phyloP scores from a whole-genome alignment of 2,888 invertebrate genomes.

The Nemapogon koenigi region DNA sequence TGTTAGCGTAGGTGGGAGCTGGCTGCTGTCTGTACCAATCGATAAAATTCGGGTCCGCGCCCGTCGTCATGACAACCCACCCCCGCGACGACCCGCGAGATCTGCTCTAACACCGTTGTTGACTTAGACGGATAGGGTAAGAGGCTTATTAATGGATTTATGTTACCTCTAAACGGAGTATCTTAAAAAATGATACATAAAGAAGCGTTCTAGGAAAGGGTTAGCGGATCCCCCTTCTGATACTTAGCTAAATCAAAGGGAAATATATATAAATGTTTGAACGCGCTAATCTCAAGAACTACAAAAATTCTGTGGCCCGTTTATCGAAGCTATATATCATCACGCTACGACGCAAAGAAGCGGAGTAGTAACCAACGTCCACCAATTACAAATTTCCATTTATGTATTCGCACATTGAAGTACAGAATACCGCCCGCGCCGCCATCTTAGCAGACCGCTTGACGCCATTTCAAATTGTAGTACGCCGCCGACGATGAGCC shows the following conservation, averaged over 20 bases:
- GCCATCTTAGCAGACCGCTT: conserved; percentile 61
- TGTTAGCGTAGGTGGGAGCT: conserved; percentile 40
- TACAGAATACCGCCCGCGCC: too few relatives aligned
- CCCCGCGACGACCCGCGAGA: conserved; percentile 30
- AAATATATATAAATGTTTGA: too few relatives aligned
- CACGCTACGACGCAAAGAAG: too few relatives aligned
- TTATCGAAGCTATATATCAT: too few relatives aligned
- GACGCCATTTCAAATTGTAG: conserved; percentile 55
- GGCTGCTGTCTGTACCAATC: conserved; percentile 63
- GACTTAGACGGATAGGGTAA: conserved; percentile 65
- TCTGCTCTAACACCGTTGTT: conserved; percentile 58
- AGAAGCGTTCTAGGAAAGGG: too few relatives aligned
- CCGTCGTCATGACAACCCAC: conserved; percentile 49
- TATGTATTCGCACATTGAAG: too few relatives aligned
- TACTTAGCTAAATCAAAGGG: too few relatives aligned
- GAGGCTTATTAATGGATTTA: conserved; percentile 65
- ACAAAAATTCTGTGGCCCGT: too few relatives aligned
- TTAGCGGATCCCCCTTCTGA: too few relatives aligned
- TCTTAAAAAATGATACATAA: conserved; percentile 17
- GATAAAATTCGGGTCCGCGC: conserved; percentile 63
- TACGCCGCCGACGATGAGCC: conserved; percentile 11
- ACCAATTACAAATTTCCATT: too few relatives aligned
- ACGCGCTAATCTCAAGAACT: too few relatives aligned
- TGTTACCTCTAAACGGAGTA: conserved; percentile 36
- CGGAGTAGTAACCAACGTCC: too few relatives aligned